Evolutionary conservation across 2,113 vertebrate species (phyloP).

Genomic region (Podiceps cristatus): DNA sequence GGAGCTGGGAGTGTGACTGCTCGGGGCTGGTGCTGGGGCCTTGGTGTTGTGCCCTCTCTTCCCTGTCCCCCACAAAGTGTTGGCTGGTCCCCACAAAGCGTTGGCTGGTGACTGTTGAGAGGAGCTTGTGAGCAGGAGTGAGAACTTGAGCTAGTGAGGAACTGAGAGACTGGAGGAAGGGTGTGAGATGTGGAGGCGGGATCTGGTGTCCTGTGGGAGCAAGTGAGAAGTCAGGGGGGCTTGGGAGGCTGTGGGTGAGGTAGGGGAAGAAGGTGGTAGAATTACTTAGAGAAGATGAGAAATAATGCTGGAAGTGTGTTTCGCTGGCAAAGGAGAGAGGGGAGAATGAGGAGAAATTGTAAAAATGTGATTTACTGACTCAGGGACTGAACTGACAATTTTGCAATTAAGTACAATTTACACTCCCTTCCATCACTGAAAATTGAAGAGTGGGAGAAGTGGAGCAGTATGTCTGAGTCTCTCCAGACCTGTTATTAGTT

Average conservation of each 20-base stretch:
- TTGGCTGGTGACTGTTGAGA: not conserved
- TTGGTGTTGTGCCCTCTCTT: rapidly evolving
- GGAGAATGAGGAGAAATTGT: not conserved
- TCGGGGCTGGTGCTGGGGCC: not conserved
- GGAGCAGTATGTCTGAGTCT: conserved; percentile 19
- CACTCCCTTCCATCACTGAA: not conserved
- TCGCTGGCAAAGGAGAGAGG: not conserved
- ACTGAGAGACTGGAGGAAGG: not conserved
- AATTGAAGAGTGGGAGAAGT: conserved; percentile 48
- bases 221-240: not conserved
- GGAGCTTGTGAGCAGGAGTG: not conserved
- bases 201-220: not conserved
- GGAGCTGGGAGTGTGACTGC: not conserved
- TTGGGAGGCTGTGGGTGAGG: not conserved
- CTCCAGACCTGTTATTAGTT: conserved; percentile 56
- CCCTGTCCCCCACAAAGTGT: not conserved
- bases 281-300: not conserved
- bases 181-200: not conserved
- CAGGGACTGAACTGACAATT: conserved; percentile 23
- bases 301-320: not conserved
- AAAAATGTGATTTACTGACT: not conserved
- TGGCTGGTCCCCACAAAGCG: rapidly evolving
- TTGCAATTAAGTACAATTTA: conserved; percentile 53
- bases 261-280: not conserved
- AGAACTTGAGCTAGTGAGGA: not conserved